Evolutionary conservation across 2,113 vertebrate species (phyloP).

Genomic region (Okapia johnstoni): DNA sequence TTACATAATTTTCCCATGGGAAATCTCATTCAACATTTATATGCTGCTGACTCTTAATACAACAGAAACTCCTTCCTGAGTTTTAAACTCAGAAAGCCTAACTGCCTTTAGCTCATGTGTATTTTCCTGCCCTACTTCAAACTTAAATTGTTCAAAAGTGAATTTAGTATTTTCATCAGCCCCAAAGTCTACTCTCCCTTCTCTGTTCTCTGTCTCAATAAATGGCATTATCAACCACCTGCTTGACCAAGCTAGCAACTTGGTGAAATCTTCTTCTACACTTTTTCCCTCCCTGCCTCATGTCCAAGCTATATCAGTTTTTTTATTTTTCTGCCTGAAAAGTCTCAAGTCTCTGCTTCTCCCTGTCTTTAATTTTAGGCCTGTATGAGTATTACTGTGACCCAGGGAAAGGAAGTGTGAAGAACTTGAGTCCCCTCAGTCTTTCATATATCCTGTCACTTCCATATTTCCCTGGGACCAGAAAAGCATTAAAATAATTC

Average conservation of each 20-base stretch:
- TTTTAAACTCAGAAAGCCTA: neutral
- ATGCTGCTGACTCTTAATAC: constrained; percentile 1
- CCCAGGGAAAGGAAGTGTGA: neutral
- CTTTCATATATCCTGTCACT: neutral
- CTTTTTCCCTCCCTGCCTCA: neutral
- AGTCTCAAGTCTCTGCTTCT: neutral
- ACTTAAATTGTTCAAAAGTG: neutral
- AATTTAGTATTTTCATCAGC: constrained; percentile 21
- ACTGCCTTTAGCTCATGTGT: neutral
- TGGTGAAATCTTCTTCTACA: neutral
- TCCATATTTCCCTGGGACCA: neutral
- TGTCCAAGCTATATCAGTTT: neutral
- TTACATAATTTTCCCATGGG: neutral
- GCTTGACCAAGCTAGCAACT: neutral
- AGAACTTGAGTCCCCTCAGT: neutral
- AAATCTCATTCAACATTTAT: neutral
- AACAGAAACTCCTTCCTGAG: constrained; percentile 16
- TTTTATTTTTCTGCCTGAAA: neutral
- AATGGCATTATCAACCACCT: neutral
- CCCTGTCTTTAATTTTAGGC: neutral
- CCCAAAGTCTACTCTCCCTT: neutral
- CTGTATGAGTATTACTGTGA: neutral
- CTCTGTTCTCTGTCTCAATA: neutral
- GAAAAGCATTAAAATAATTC: neutral
- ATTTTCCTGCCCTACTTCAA: neutral